phyloP scores from a whole-genome alignment of 2,888 invertebrate species.

The Trisateles emortualis region DNA sequence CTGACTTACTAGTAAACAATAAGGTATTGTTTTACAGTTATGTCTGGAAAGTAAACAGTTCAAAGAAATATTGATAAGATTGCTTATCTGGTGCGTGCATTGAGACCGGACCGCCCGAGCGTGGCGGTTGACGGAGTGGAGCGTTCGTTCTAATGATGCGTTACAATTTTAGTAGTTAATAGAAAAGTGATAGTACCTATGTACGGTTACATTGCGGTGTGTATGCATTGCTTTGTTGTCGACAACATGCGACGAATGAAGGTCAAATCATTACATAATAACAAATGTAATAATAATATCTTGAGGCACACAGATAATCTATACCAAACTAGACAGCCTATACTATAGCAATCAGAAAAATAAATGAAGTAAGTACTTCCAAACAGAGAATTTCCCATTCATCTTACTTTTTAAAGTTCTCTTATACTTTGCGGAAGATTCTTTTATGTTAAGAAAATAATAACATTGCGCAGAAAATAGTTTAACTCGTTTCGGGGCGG shows the following conservation, averaged over 20 bases:
- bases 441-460: no score
- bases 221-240: slow-evolving; percentile 16
- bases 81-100: slow-evolving; percentile 57
- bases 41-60: slow-evolving; percentile 64
- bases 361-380: no score
- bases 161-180: slow-evolving; percentile 42
- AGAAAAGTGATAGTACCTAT: slow-evolving; percentile 27
- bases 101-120: slow-evolving; percentile 36
- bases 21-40: slow-evolving; percentile 65
- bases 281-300: not conserved
- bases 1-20: slow-evolving; percentile 63
- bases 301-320: no score
- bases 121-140: slow-evolving; percentile 16
- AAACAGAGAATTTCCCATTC: no score
- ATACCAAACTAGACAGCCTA: no score
- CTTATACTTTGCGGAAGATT: no score
- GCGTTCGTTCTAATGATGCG: slow-evolving; percentile 35
- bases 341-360: no score
- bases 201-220: slow-evolving; percentile 31
- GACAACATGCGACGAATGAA: not conserved
- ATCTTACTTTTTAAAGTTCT: no score
- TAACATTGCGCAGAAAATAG: no score
- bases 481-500: no score
- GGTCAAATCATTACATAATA: not conserved
- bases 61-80: slow-evolving; percentile 68